A percentile compares a stretch with the other conserved stretches of the same genome.
Evolutionary conservation across 2,797 vertebrate species (phyloP).

Genomic region (Pristis pectinata): DNA sequence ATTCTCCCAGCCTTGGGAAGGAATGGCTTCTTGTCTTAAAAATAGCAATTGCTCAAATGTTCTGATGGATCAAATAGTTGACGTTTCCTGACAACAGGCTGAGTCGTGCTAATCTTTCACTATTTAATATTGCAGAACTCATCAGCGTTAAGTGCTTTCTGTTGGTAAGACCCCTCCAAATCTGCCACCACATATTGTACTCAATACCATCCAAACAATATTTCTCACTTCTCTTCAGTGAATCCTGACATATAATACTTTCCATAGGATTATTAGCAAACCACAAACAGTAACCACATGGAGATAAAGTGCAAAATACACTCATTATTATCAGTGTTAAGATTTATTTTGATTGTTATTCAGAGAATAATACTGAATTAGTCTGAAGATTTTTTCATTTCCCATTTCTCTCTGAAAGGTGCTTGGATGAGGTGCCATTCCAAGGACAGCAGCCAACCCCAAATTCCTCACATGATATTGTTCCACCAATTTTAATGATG

Average conservation of each 20-base stretch:
- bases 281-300: not conserved
- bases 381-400: not conserved
- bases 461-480: not conserved
- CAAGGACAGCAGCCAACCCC: not conserved
- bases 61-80: not conserved
- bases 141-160: conserved; percentile 8
- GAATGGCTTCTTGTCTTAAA: not conserved
- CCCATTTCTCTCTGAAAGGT: not conserved
- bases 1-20: not conserved
- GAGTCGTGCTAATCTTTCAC: not conserved
- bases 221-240: not conserved
- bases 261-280: not conserved
- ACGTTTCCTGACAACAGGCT: not conserved
- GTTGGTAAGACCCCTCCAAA: not conserved
- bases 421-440: not conserved
- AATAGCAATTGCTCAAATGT: not conserved
- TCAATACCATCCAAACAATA: not conserved
- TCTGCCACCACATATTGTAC: not conserved
- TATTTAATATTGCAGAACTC: conserved; percentile 18
- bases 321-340: too few relatives aligned
- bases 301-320: not conserved
- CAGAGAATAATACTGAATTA: not conserved
- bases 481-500: not conserved
- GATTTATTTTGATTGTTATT: not conserved
- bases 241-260: not conserved